Conservation (phyloP, 2,888 invertebrate species). For the Parelbella ahira region DNA sequence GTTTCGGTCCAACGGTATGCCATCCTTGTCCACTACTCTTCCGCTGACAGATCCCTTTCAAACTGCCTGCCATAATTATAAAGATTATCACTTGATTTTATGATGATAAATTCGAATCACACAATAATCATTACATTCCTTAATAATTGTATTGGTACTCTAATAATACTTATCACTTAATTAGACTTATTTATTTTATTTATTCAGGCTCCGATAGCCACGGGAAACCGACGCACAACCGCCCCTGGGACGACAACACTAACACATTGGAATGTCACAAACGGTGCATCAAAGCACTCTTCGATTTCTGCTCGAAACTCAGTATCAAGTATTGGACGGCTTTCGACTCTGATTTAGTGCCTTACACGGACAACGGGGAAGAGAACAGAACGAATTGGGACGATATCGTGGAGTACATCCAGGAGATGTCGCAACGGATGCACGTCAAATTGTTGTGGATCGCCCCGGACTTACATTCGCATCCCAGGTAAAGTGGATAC, state of each 20-base stretch:
- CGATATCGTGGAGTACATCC: slow-evolving; percentile 78
- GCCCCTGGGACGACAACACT: slow-evolving; percentile 81
- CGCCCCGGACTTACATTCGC: slow-evolving; percentile 82
- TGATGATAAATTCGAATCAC: no score
- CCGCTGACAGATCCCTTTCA: no score
- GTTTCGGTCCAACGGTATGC: slow-evolving; percentile 56
- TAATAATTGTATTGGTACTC: no score
- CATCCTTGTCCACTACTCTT: no score
- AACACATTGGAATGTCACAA: slow-evolving; percentile 80
- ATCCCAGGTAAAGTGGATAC: slow-evolving; percentile 82
- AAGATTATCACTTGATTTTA: no score
- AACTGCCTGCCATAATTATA: no score
- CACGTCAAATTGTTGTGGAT: slow-evolving; percentile 83
- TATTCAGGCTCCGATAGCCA: slow-evolving; percentile 60
- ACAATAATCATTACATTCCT: no score
- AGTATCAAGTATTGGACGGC: slow-evolving; percentile 83
- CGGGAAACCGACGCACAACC: slow-evolving; percentile 57
- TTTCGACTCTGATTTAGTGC: slow-evolving; percentile 82
- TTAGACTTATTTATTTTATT: neutral
- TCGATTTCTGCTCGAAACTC: slow-evolving; percentile 82
- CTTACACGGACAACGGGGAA: slow-evolving; percentile 74
- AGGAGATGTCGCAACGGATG: slow-evolving; percentile 75
- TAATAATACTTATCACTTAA: no score
- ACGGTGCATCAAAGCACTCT: slow-evolving; percentile 79
- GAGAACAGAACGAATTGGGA: slow-evolving; percentile 80